These are phyloP conservation scores for Trididemnum clinides DNA, from an alignment of 23 tunicate genomes.

Conservation along the genomic window DNA sequence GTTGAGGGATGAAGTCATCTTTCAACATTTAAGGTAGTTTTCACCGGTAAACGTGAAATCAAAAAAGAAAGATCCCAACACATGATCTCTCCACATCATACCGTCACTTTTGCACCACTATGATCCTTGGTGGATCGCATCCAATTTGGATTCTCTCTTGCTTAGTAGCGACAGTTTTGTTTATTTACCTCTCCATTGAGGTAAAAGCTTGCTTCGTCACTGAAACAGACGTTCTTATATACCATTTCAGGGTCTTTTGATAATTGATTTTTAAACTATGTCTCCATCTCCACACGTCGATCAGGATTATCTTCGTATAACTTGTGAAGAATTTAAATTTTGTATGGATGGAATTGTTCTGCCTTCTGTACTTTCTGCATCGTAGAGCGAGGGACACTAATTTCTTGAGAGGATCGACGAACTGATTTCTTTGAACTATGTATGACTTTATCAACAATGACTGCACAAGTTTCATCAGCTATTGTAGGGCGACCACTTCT, in stretches of 20 bases:
- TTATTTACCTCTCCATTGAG: neutral
- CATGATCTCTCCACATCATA: neutral
- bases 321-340: neutral
- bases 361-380: neutral
- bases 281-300: neutral
- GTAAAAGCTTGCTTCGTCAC: neutral
- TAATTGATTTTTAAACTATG: neutral
- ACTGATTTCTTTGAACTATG: too few species aligned
- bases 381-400: too few species aligned
- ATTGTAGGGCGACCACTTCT: too few species aligned
- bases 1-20: neutral
- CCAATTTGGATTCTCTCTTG: neutral
- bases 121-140: neutral
- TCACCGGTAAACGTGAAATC: neutral
- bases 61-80: too few species aligned
- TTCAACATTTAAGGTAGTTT: neutral
- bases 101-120: neutral
- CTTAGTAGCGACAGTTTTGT: too few species aligned
- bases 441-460: too few species aligned
- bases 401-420: too few species aligned
- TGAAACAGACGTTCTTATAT: neutral
- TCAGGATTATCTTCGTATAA: neutral
- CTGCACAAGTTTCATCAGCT: too few species aligned
- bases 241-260: too few species aligned
- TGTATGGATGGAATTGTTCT: neutral